Evolutionary conservation across 2,113 vertebrate genomes (phyloP), one percentile per base, ranked within the genome.

Genomic region (Salvelinus fontinalis): DNA sequence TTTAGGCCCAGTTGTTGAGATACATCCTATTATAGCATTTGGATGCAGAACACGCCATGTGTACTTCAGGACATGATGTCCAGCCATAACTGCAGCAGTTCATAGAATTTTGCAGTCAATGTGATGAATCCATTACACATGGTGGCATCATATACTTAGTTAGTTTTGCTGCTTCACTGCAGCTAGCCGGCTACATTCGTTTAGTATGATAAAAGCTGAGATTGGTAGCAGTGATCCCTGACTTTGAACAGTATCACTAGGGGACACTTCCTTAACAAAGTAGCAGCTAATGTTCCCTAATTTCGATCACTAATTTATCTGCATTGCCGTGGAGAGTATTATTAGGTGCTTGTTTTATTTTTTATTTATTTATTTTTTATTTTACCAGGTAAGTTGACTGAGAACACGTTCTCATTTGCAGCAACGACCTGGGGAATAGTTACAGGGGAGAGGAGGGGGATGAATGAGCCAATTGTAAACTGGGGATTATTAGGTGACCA

Each of bases 81-180:
- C 76, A 44, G 39, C 39, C 39, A 44, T 59, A 77, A 72, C 64
- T 49, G 24, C 31, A 57, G 68, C 67, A 76, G 66, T 44, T 9
- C 39, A 44, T 62, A 18, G 57, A 78, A 62, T 85, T 78, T 89
- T 81, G 70, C 78, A 79, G 75, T 83, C 83, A 84, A 80, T 82
- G 34, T 74, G 71, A 84, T 84, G 66, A 73, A 75, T 79, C 64
- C 44, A 67, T 70, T 69, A 79, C 76, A 76, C 74, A 84, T 66
- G 26, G 57, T 81, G 14, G 9, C 75, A 73, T 77, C 66, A 44
- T 78, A 44, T 44, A 44, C 39, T 9, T 7, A 22, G 59, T 71
- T 74, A 79, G 8, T 82, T 44, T 44, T 44, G 39, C 65, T 54
- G 48, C 18, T 65, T 65, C 39, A 18, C 27, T 18, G 2, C 9